Evolutionary conservation across 2,797 vertebrate genomes (phyloP).

Genomic region (Apogon hyalosoma): DNA sequence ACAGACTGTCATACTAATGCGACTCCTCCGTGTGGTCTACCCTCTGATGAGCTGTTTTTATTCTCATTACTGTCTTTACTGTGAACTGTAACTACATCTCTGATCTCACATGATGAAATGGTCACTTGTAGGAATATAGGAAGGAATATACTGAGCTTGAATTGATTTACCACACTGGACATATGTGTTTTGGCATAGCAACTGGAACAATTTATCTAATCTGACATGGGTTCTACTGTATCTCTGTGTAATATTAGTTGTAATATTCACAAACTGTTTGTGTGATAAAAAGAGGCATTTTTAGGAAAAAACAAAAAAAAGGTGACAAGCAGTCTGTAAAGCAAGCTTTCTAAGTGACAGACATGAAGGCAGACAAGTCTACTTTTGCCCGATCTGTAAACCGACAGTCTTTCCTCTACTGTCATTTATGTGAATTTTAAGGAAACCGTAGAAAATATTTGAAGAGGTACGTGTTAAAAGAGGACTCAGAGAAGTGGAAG

Average conservation of each 20-base stretch:
- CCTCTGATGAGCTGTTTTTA: slow-evolving; percentile 38
- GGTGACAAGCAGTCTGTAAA: slow-evolving; percentile 26
- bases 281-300: background rate
- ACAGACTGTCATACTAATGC: slow-evolving; percentile 48
- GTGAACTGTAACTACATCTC: slow-evolving; percentile 42
- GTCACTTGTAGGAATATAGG: slow-evolving; percentile 33
- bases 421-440: slow-evolving; percentile 13
- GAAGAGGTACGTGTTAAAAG: slow-evolving; percentile 46
- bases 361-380: slow-evolving; percentile 39
- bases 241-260: slow-evolving; percentile 21
- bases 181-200: slow-evolving; percentile 17
- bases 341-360: slow-evolving; percentile 9
- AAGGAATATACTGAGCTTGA: slow-evolving; percentile 28
- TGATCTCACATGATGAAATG: slow-evolving; percentile 37
- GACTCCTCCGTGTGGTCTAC: slow-evolving; percentile 38
- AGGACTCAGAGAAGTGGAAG: slow-evolving; percentile 30
- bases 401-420: slow-evolving; percentile 4
- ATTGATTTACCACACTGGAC: slow-evolving; percentile 50
- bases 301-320: slow-evolving; percentile 6
- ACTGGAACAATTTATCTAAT: slow-evolving; percentile 50
- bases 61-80: slow-evolving; percentile 35
- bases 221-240: slow-evolving; percentile 16
- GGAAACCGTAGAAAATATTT: slow-evolving; percentile 23
- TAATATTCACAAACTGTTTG: slow-evolving; percentile 19
- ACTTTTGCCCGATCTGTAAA: slow-evolving; percentile 32